These are phyloP conservation scores for Heteractis magnifica DNA, from an alignment of 92 coral and sea anemone genomes.

Conservation along the genomic window DNA sequence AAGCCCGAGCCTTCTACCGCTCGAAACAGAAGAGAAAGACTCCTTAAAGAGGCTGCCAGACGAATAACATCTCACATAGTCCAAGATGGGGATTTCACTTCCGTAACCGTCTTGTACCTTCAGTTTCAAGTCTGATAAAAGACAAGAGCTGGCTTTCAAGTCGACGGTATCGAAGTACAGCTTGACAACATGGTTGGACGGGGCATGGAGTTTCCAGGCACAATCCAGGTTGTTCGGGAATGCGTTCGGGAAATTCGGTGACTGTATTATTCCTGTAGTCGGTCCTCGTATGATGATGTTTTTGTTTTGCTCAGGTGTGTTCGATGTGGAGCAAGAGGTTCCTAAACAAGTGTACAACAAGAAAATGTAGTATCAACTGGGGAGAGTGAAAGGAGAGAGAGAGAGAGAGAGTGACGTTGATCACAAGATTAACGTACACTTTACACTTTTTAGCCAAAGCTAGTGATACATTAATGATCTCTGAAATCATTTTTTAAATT, in stretches of 20 bases:
- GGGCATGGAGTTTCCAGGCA: constrained; percentile 37
- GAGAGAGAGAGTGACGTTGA: too few species aligned
- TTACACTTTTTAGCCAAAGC: too few species aligned
- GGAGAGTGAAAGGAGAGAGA: too few species aligned
- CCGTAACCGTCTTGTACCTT: constrained; percentile 1
- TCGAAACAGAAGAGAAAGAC: constrained; percentile 18
- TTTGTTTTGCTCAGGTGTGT: constrained; percentile 30
- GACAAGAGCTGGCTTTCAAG: neutral
- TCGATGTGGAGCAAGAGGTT: constrained; percentile 15
- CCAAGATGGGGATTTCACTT: neutral
- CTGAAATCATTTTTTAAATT: too few species aligned
- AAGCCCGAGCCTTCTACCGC: constrained; percentile 1
- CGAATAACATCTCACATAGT: neutral
- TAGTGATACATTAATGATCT: too few species aligned
- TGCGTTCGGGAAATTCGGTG: constrained; percentile 44
- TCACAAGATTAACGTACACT: too few species aligned
- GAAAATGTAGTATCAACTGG: too few species aligned
- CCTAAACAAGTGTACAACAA: neutral
- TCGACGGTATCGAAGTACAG: constrained; percentile 44
- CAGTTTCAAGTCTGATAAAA: neutral
- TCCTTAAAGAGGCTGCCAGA: neutral
- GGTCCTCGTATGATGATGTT: constrained; percentile 22
- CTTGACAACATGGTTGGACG: constrained; percentile 19
- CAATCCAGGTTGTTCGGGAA: constrained; percentile 44
- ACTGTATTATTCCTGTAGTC: constrained; percentile 32